Evolutionary conservation across 1,140 invertebrate genomes (phyloP), one percentile per base, ranked within the genome.

Genomic region (Drosophila sucinea): DNA sequence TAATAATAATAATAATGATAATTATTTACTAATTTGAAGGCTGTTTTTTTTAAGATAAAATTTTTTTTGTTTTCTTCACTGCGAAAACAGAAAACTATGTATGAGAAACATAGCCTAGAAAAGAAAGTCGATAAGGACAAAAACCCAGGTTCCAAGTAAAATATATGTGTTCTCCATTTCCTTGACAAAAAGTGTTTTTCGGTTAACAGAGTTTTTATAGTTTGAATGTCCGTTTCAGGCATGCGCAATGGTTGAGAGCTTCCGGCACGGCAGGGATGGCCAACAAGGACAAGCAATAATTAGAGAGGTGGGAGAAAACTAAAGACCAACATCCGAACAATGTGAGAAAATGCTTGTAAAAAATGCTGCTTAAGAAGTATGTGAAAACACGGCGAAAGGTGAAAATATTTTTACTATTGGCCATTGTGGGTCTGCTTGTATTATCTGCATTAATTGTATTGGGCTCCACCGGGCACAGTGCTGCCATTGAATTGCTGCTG

Each of bases 321-420:
- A 65, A 57, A 67, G 47, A 44, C 23, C 47, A 67, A 80, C 61
- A 57, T 61, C 41, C 55, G 66, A 78, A 78, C 68, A 83, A 87
- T 87, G 84, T 83, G 73, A 87, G 73, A 66, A 73, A 81, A 67
- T 72, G 73, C 73, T 77, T 60, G 74, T 33, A 63, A 73, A 81
- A 90, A 87, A 91, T 91, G 90, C 65, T 91, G 74, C 67, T 91
- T 0, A 91, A 91, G 77, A 91, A 91, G 65, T 91, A 91, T 74
- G 75, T 91, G 30, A 91, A 91, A 90, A 91, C 84, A 70, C 90
- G 90, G 11, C 77, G 90, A 70, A 91, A 91, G 79, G 70, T 91
- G n/a, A 91, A 91, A 57, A 91, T 91, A 29, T 67, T 91, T 41
- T 65, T 91, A 35, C 70, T 91, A 29, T 67, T 91, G 44, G 87